phyloP scores from a whole-genome alignment of 2,888 invertebrate species.

The Melanophora roralis region DNA sequence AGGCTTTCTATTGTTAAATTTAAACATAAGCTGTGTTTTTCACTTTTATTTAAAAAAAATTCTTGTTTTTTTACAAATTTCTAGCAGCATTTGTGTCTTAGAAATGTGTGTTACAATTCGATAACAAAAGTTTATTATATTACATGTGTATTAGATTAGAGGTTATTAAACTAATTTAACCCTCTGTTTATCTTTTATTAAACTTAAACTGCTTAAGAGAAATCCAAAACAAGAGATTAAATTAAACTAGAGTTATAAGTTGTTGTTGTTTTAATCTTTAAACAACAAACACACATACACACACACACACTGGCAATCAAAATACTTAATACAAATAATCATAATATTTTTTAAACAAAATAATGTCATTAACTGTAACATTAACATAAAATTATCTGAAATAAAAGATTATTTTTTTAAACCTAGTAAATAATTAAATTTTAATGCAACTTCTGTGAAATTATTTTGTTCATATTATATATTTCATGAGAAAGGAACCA shows the following conservation, averaged over 20 bases:
- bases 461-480: too few relatives aligned
- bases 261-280: slow-evolving; percentile 1
- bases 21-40: too few relatives aligned
- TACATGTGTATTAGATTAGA: not conserved
- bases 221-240: not conserved
- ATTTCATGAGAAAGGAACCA: too few relatives aligned
- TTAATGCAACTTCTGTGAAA: too few relatives aligned
- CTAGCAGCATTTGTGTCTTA: not conserved
- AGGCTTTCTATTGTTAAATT: too few relatives aligned
- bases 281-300: too few relatives aligned
- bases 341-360: not conserved
- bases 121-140: too few relatives aligned
- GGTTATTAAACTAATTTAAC: slow-evolving; percentile 4
- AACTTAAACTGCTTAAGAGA: not conserved
- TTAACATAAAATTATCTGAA: too few relatives aligned
- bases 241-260: not conserved
- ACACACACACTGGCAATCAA: too few relatives aligned
- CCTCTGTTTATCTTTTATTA: slow-evolving; percentile 6
- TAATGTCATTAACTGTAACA: not conserved
- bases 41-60: not conserved
- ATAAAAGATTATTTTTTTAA: too few relatives aligned
- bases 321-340: not conserved
- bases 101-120: not conserved
- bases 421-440: too few relatives aligned
- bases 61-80: too few relatives aligned